Conservation (phyloP, 2,113 vertebrate species). For the Ptyas mucosa region DNA sequence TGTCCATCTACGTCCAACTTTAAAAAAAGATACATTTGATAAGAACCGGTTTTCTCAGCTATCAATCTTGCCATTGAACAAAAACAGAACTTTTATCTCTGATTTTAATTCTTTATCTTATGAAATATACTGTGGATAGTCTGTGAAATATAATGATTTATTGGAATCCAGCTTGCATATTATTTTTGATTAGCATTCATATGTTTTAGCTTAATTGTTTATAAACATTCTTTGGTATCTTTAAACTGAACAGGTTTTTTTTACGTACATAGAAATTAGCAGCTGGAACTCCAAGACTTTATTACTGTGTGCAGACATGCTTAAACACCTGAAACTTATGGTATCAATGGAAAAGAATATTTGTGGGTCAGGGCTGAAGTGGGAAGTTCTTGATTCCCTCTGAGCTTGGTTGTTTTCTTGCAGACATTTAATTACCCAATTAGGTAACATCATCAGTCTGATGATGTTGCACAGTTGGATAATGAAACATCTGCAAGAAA, state of each 20-base stretch:
- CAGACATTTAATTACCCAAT: not conserved
- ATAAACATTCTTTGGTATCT: not conserved
- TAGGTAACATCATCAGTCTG: not conserved
- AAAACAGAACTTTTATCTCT: not conserved
- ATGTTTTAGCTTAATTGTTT: not conserved
- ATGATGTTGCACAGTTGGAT: not conserved
- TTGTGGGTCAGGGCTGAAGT: not conserved
- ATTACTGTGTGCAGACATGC: not conserved
- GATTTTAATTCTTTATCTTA: not conserved
- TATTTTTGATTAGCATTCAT: not conserved
- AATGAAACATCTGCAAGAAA: not conserved
- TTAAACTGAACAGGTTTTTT: not conserved
- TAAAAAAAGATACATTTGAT: not conserved
- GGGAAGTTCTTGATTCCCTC: not conserved
- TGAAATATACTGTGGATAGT: not conserved
- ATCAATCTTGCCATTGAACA: not conserved
- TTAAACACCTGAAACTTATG: not conserved
- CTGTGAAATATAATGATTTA: not conserved
- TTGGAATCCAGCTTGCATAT: not conserved
- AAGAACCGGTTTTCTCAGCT: not conserved
- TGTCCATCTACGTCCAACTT: slow-evolving; percentile 92
- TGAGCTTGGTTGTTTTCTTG: not conserved
- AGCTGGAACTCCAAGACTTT: not conserved
- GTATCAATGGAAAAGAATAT: not conserved
- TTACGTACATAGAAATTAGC: not conserved